These are phyloP conservation scores for Galerucella pusilla DNA, from an alignment of 2,888 invertebrate species.

Conservation along the genomic window DNA sequence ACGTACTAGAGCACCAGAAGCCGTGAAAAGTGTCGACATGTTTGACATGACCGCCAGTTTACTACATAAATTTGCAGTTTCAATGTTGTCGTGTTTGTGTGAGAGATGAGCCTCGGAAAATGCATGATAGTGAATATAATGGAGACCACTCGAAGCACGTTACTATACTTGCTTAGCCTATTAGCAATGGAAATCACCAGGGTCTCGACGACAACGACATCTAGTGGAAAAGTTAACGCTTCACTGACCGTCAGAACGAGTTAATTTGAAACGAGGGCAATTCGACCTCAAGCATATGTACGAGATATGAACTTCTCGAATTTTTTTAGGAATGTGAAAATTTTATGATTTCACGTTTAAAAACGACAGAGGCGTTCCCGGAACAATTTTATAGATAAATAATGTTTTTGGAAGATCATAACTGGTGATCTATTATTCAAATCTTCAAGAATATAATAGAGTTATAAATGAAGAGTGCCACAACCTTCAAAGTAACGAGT, in stretches of 20 bases:
- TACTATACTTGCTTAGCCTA: constrained; percentile 40
- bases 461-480: no score
- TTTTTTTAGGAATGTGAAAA: not conserved
- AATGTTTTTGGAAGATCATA: no score
- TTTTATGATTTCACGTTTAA: not conserved
- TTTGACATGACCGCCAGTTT: constrained; percentile 37
- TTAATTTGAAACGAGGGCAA: constrained; percentile 10
- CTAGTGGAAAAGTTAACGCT: constrained; percentile 32
- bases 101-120: constrained; percentile 44
- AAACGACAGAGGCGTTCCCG: not conserved
- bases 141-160: constrained; percentile 42
- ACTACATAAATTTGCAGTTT: constrained; percentile 49
- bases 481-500: no score
- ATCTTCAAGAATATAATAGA: no score
- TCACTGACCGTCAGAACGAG: constrained; percentile 17
- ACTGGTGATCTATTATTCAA: no score
- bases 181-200: constrained; percentile 50
- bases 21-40: constrained; percentile 19
- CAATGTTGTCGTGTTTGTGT: constrained; percentile 45
- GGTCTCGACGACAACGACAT: constrained; percentile 23
- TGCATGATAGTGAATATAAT: constrained; percentile 50
- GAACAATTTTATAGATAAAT: no score
- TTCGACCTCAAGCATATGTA: not conserved
- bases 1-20: constrained; percentile 16
- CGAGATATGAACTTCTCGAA: not conserved